A percentile compares a stretch with the other conserved stretches of the same genome.
phyloP scores from a whole-genome alignment of 2,888 invertebrate genomes.

The Litoditis marina region DNA sequence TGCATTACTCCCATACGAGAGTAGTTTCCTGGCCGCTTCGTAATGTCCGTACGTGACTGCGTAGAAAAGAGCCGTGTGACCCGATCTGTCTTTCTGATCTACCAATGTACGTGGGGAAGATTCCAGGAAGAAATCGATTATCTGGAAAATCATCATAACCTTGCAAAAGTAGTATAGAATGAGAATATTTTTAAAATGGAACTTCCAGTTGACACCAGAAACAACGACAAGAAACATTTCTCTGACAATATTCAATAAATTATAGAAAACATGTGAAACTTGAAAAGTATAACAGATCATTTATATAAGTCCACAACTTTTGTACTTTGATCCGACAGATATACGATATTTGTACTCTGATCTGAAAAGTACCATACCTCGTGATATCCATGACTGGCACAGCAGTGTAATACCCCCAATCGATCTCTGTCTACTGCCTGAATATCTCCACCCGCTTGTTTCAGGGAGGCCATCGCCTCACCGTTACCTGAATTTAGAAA shows the following conservation, averaged over 20 bases:
- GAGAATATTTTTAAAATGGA: background rate
- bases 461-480: conserved; percentile 82
- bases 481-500: conserved; percentile 71
- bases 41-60: conserved; percentile 92
- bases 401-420: conserved; percentile 91
- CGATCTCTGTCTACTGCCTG: conserved; percentile 86
- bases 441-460: conserved; percentile 80
- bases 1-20: conserved; percentile 85
- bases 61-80: conserved; percentile 76
- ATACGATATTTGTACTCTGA: too few species aligned
- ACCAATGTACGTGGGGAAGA: conserved; percentile 22
- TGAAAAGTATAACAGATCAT: too few species aligned
- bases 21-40: conserved; percentile 81
- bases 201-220: background rate
- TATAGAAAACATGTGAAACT: too few species aligned
- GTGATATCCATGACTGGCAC: conserved; percentile 89
- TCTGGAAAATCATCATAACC: conserved; percentile 17
- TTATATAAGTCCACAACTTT: too few species aligned
- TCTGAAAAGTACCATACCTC: conserved; percentile 75
- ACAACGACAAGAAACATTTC: too few species aligned
- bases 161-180: too few species aligned
- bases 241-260: too few species aligned
- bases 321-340: too few species aligned
- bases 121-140: conserved; percentile 31
- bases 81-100: conserved; percentile 32